phyloP scores from a whole-genome alignment of 2,888 invertebrate species.

The Acleris holmiana region DNA sequence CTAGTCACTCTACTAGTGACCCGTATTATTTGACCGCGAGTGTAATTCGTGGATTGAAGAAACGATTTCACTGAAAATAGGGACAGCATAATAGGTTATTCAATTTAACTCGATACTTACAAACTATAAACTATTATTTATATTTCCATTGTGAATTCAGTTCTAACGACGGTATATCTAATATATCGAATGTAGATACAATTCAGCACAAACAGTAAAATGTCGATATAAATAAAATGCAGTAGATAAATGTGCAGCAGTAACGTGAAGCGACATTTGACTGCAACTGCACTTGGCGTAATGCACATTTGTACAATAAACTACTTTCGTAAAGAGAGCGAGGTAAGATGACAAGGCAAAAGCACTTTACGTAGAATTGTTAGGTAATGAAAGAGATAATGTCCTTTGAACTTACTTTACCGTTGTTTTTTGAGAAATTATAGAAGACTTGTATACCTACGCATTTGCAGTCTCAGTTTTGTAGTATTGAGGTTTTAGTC shows the following conservation, averaged over 20 bases:
- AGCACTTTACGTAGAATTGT: not conserved
- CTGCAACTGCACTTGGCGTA: constrained; percentile 7
- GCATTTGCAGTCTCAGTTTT: no score
- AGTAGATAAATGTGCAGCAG: constrained; percentile 20
- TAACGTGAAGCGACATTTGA: constrained; percentile 30
- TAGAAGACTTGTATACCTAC: no score
- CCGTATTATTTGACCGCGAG: no score
- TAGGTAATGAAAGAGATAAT: not conserved
- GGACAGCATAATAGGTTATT: no score
- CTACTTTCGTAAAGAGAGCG: not conserved
- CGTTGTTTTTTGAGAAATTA: no score
- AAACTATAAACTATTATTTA: no score
- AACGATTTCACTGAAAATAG: no score
- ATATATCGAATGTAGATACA: constrained; percentile 14
- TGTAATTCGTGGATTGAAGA: no score
- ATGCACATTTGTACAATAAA: constrained; percentile 8
- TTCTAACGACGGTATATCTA: not conserved
- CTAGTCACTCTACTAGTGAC: no score
- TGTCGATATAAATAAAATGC: constrained; percentile 20
- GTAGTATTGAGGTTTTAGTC: no score
- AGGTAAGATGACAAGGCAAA: not conserved
- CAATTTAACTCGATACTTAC: no score
- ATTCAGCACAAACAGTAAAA: constrained; percentile 16
- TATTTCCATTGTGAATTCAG: not conserved
- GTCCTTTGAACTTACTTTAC: no score